Conservation (phyloP, 2,113 vertebrate species). For the Charadrius vociferus region DNA sequence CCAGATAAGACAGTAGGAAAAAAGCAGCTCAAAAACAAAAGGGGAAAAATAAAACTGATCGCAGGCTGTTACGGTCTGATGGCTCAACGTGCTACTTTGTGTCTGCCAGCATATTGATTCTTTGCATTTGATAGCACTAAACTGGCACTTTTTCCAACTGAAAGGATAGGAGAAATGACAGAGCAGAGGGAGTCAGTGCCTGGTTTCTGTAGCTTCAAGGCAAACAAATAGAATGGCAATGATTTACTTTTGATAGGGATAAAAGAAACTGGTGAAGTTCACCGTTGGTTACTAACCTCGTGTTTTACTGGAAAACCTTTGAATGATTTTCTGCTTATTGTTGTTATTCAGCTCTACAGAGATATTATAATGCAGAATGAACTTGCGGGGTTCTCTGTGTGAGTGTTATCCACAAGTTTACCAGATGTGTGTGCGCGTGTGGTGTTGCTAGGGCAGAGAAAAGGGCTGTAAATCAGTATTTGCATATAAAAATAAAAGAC, state of each 20-base stretch:
- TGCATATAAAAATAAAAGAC: background rate
- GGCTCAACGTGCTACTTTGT: slow-evolving; percentile 47
- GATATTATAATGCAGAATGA: background rate
- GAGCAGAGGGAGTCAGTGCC: slow-evolving; percentile 15
- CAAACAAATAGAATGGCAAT: slow-evolving; percentile 13
- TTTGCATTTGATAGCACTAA: slow-evolving; percentile 58
- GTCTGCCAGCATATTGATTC: slow-evolving; percentile 69
- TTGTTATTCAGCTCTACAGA: background rate
- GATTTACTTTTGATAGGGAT: slow-evolving; percentile 42
- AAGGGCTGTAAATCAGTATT: background rate
- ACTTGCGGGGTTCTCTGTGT: background rate
- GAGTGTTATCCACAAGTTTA: background rate
- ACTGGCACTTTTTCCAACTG: slow-evolving; percentile 29
- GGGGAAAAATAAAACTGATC: slow-evolving; percentile 22
- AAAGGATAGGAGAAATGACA: slow-evolving; percentile 12
- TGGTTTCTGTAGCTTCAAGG: slow-evolving; percentile 28
- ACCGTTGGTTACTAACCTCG: background rate
- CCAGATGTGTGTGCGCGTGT: background rate
- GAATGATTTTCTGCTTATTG: slow-evolving; percentile 38
- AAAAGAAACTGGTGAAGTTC: slow-evolving; percentile 22
- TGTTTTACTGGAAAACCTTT: slow-evolving; percentile 15
- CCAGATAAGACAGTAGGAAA: slow-evolving; percentile 51
- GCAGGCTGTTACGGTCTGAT: slow-evolving; percentile 57
- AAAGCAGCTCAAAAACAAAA: slow-evolving; percentile 34
- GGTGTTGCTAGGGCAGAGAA: background rate